Base-by-base conservation (phyloP, 1,140 invertebrate species). In the Saxidomus purpurata region DNA sequence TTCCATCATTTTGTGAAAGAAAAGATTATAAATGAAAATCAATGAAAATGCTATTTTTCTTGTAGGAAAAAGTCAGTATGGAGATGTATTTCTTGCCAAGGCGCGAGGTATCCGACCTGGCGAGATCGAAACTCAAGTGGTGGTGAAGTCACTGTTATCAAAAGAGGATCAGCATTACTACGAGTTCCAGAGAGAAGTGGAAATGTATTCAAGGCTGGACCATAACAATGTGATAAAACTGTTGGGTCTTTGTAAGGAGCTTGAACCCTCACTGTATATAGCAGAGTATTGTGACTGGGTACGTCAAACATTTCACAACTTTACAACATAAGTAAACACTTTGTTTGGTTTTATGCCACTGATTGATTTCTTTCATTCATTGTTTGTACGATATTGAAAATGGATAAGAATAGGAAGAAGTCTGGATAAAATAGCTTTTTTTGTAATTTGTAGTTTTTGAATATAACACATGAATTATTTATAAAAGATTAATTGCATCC, bases 211-310 rank as follows among this genome's bases (percentile, higher is more conserved):
- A 31, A 97, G 98, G 91, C 95, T 98, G 11, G 97, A 97, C 25
- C 98, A 99, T 94, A 97, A 97, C 69, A 97, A 98, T 94, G 96
- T 99, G 0, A 97, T 97, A 0, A 97, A 97, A 71, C 95, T 99
- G 13, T 96, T 98, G 61, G 98, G 98, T 0, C 96, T 99, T 19
- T 98, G 98, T 94, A 96, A 97, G 47, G 98, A 98, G 77, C 96
- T 97, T 19, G 98, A 98, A 89, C 98, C 98, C 0, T 98, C 98
- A 94, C 98, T 97, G 93, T 97, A 99, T 97, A 97, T 99, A 22
- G 95, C 98, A 8, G 98, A 99, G 94, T 98, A 98, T 94, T 98
- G 98, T 34, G 98, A 99, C 94, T 99, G 98, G 98, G 97, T 98
- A 95, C 96, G 96, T 93, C 15, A 36, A 59, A 49, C 55, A 0